Evolutionary conservation across 2,888 invertebrate genomes (phyloP), one percentile per base, ranked within the genome.

Genomic region (Microctonus aethiopoides): DNA sequence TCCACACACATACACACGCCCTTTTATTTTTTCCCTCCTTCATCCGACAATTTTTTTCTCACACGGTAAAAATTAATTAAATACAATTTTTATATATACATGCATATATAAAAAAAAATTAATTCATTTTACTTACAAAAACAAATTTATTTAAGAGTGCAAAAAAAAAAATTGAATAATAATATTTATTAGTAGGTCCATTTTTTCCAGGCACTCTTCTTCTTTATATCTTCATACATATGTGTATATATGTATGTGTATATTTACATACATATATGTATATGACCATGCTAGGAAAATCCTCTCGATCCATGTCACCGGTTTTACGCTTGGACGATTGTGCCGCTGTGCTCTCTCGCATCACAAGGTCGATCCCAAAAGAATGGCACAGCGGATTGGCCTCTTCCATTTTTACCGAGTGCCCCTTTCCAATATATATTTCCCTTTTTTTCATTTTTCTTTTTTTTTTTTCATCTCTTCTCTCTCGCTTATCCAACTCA

Each of bases 291-390:
- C 65, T 34, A 62, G 65, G 72, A 70, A 79, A 80, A 80, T 81
- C 79, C 77, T 77, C 79, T 82, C 78, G 78, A 81, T 78, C 75
- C 81, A 76, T 82, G 83, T 81, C 81, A 82, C 80, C 77, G 78
- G 74, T 76, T 81, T 83, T 74, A 79, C 80, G 78, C 75, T 75
- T 71, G 75, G 76, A 65, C 74, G 78, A 73, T 77, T 77, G 75
- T 74, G 46, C 71, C 73, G 74, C 70, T 74, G 72, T 64, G 74
- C 54, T 71, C 74, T 77, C 72, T 81, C 79, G 80, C 78, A 66
- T 65, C 70, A 74, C 75, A 76, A 76, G 76, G 59, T 73, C 81
- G 78, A 76, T 71, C 75, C 77, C 75, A 75, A 80, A 57, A 82
- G 81, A 81, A 82, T 81, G 76, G 70, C 61, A 69, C 52, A 70